A percentile compares a stretch with the other conserved stretches of the same genome.
Evolutionary conservation across 2,113 vertebrate genomes (phyloP).

Genomic region (Thymallus thymallus): DNA sequence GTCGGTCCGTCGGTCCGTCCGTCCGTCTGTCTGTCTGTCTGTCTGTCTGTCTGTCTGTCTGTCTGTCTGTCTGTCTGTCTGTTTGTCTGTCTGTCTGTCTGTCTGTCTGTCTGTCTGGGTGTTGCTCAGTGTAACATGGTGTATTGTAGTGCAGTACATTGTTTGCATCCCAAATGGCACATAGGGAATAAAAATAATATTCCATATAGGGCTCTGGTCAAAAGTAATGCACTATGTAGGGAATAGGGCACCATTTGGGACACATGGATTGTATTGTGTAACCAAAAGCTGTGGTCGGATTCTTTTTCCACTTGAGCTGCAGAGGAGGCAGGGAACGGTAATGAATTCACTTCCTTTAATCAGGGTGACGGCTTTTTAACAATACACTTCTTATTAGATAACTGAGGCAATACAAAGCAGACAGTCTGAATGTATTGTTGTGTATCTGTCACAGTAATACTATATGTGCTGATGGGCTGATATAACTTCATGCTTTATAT

Average conservation of each 20-base stretch:
- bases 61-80: not conserved
- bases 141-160: not conserved
- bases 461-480: too few relatives aligned
- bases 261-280: slow-evolving; percentile 49
- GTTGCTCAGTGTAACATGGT: not conserved
- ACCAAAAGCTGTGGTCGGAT: slow-evolving; percentile 47
- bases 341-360: not conserved
- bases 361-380: not conserved
- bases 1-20: too few relatives aligned
- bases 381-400: not conserved
- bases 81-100: not conserved
- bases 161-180: too few relatives aligned
- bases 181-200: too few relatives aligned
- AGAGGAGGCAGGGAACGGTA: slow-evolving; percentile 12
- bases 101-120: slow-evolving; percentile 2
- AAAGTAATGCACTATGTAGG: too few relatives aligned
- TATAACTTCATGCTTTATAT: too few relatives aligned
- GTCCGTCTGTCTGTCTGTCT: too few relatives aligned
- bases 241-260: too few relatives aligned
- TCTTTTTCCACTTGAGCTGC: slow-evolving; percentile 51
- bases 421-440: not conserved
- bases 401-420: not conserved
- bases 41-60: not conserved
- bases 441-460: too few relatives aligned
- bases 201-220: too few relatives aligned